Evolutionary conservation across 2,113 vertebrate species (phyloP).

Genomic region (Thomomys bottae): DNA sequence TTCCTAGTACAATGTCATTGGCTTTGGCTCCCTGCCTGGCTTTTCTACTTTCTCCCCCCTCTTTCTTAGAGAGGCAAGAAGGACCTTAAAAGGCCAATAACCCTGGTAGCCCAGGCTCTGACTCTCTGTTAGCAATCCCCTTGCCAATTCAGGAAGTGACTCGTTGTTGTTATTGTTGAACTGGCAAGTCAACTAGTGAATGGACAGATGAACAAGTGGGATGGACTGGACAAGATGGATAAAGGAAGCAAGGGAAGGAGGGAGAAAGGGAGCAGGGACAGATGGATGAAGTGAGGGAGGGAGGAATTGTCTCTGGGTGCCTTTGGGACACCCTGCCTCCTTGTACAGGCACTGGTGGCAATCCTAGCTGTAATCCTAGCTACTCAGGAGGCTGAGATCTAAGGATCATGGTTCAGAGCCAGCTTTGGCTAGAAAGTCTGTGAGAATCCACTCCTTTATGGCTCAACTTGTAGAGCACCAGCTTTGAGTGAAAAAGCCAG

Average conservation of each 20-base stretch:
- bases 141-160: background rate
- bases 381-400: too few relatives aligned
- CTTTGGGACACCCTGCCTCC: background rate
- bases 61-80: background rate
- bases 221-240: background rate
- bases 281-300: background rate
- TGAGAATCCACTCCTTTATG: too few relatives aligned
- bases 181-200: background rate
- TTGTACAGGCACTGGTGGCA: too few relatives aligned
- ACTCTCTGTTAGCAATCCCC: background rate
- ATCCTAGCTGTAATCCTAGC: too few relatives aligned
- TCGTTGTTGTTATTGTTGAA: background rate
- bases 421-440: too few relatives aligned
- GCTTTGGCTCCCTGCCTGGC: constrained; percentile 36
- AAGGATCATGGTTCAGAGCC: too few relatives aligned
- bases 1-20: constrained; percentile 24
- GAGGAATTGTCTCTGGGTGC: background rate
- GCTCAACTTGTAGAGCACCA: too few relatives aligned
- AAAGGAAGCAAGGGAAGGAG: too few relatives aligned
- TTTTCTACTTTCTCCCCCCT: constrained; percentile 12
- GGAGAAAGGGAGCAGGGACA: background rate
- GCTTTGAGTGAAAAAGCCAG: too few relatives aligned
- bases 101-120: background rate
- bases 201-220: background rate
- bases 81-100: background rate